A percentile compares a stretch with the other conserved stretches of the same genome.
phyloP scores from a whole-genome alignment of 2,888 invertebrate species.

The Darwinula stevensoni region DNA sequence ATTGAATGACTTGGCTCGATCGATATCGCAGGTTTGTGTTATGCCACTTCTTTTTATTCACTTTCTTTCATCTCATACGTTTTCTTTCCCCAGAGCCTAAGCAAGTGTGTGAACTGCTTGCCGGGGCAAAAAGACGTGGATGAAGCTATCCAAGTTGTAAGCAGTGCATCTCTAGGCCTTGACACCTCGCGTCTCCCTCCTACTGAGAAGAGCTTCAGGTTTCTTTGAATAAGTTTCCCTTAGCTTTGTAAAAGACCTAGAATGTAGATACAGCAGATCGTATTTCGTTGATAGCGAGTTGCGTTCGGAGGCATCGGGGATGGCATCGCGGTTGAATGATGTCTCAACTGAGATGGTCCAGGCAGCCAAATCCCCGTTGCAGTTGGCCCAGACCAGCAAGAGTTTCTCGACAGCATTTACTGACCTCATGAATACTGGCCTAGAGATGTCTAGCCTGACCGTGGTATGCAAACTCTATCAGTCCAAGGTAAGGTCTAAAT shows the following conservation, averaged over 20 bases:
- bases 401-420: constrained; percentile 41
- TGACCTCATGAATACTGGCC: constrained; percentile 39
- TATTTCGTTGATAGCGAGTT: constrained; percentile 28
- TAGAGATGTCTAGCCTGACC: constrained; percentile 67
- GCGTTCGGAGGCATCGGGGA: constrained; percentile 51
- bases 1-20: no score
- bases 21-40: no score
- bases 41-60: no score
- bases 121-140: constrained; percentile 89
- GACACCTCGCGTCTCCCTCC: no score
- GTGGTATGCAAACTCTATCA: no score
- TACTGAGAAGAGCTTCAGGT: no score
- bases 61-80: no score
- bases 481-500: no score
- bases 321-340: constrained; percentile 52
- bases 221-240: no score
- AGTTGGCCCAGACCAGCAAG: constrained; percentile 38
- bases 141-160: constrained; percentile 46
- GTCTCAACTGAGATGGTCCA: constrained; percentile 55
- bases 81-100: constrained; percentile 22
- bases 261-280: no score
- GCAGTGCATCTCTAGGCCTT: no score
- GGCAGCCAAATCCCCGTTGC: constrained; percentile 32
- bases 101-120: constrained; percentile 45
- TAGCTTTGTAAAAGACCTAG: no score